These are phyloP conservation scores for Dendrolimus houi DNA, from an alignment of 2,888 invertebrate genomes.

Conservation along the genomic window DNA sequence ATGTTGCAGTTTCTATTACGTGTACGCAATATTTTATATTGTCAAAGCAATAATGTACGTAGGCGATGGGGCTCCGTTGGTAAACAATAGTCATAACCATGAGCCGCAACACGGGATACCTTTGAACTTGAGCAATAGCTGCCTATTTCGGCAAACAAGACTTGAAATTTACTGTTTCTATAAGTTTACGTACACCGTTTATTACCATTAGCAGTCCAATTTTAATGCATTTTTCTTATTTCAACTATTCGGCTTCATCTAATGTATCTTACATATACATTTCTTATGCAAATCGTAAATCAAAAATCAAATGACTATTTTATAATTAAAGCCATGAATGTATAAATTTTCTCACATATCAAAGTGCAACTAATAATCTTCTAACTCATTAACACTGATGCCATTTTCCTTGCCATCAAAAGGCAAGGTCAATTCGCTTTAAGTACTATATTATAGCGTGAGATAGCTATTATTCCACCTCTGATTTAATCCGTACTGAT, in stretches of 20 bases:
- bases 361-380: neutral
- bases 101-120: constrained; percentile 23
- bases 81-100: constrained; percentile 20
- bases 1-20: constrained; percentile 23
- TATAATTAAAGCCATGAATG: too few species aligned
- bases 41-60: constrained; percentile 17
- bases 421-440: constrained; percentile 18
- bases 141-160: constrained; percentile 4
- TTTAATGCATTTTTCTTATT: too few species aligned
- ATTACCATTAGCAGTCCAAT: constrained; percentile 3
- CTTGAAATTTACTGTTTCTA: neutral
- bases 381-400: constrained; percentile 26
- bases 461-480: constrained; percentile 39
- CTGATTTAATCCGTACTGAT: constrained; percentile 34
- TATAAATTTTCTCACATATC: too few species aligned
- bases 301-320: too few species aligned
- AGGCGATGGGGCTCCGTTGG: constrained; percentile 19
- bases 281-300: too few species aligned
- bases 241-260: too few species aligned
- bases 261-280: too few species aligned
- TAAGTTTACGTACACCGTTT: constrained; percentile 3
- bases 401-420: constrained; percentile 19
- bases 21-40: constrained; percentile 23
- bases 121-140: constrained; percentile 40
- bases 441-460: constrained; percentile 26